These are phyloP conservation scores for Salvelinus fontinalis DNA, from an alignment of 2,113 vertebrate genomes.

Conservation along the genomic window DNA sequence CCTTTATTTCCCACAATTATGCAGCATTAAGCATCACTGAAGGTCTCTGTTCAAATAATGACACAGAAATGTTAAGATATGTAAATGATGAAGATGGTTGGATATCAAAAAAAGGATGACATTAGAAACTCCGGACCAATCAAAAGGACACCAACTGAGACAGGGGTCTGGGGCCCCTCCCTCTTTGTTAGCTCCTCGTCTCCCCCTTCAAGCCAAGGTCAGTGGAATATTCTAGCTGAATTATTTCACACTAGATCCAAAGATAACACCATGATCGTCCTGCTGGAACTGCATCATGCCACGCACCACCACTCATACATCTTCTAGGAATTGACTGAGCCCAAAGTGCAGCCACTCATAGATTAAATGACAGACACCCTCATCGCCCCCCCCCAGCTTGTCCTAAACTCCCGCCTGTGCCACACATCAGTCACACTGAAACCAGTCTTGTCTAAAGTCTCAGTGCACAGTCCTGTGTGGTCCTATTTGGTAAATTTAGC, in stretches of 20 bases:
- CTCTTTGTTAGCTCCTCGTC: not conserved
- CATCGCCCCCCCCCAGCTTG: too few relatives aligned
- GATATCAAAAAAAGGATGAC: too few relatives aligned
- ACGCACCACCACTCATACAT: not conserved
- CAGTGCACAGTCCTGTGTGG: too few relatives aligned
- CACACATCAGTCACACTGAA: not conserved
- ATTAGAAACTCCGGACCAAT: too few relatives aligned
- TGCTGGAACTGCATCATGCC: not conserved
- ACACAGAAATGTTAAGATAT: too few relatives aligned
- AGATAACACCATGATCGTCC: slow-evolving; percentile 8
- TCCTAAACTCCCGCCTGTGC: not conserved
- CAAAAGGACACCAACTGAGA: not conserved
- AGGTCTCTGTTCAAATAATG: too few relatives aligned
- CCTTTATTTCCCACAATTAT: too few relatives aligned
- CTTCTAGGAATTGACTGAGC: slow-evolving; percentile 20
- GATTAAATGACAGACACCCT: slow-evolving; percentile 16
- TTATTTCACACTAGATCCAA: slow-evolving; percentile 18
- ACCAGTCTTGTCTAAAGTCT: not conserved
- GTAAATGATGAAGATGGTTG: too few relatives aligned
- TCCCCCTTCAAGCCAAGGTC: slow-evolving; percentile 12
- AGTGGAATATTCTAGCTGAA: slow-evolving; percentile 21
- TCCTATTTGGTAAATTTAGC: too few relatives aligned
- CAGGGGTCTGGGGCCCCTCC: too few relatives aligned
- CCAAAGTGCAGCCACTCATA: slow-evolving; percentile 17
- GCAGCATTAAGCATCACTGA: too few relatives aligned